Conservation (phyloP, 2,888 invertebrate genomes). For the Slavum lentiscoides region DNA sequence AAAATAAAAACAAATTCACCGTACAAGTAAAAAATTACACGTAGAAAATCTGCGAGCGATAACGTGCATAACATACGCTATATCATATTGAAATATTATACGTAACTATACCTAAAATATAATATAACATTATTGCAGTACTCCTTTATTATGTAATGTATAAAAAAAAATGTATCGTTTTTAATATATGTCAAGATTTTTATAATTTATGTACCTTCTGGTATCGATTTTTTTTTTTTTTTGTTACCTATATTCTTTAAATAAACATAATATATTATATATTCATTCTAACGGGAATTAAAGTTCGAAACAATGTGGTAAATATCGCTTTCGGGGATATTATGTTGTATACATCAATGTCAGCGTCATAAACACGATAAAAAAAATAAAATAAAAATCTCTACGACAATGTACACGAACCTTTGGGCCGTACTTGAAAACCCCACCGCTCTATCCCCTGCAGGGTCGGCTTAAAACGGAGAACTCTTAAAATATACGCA, state of each 20-base stretch:
- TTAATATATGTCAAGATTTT: no score
- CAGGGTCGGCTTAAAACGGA: constrained; percentile 11
- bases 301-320: background rate
- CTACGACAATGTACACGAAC: background rate
- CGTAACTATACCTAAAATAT: no score
- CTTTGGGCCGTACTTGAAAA: background rate
- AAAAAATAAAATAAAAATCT: background rate
- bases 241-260: background rate
- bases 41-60: no score
- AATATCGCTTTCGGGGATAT: background rate
- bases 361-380: background rate
- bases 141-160: no score
- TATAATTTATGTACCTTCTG: background rate
- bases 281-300: background rate
- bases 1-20: no score
- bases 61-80: no score
- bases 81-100: no score
- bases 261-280: background rate
- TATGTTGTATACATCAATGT: background rate
- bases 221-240: background rate
- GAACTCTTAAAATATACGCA: constrained; percentile 15
- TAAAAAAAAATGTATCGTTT: no score
- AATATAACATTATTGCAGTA: no score
- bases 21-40: no score
- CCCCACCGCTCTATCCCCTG: background rate